Percentiles rank a stretch among this genome's conserved stretches.
These are phyloP conservation scores for Conomelus anceps DNA, from an alignment of 2,888 invertebrate species.

Conservation along the genomic window DNA sequence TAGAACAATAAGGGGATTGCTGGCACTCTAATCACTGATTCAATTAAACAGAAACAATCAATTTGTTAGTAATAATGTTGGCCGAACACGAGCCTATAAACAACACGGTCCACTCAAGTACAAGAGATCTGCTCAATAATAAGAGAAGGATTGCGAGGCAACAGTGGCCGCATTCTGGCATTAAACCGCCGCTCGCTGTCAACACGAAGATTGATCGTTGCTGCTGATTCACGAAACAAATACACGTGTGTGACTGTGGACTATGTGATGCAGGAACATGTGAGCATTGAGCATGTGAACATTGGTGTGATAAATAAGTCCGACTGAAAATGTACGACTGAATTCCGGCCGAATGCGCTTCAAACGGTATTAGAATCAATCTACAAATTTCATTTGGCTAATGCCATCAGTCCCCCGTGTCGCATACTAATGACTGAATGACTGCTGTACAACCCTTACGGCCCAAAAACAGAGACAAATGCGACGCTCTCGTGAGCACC, in stretches of 20 bases:
- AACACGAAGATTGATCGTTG: background rate
- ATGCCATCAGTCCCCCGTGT: background rate
- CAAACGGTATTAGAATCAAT: background rate
- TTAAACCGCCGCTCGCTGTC: background rate
- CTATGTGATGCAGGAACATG: background rate
- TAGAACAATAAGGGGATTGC: too few relatives aligned
- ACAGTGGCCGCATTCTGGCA: background rate
- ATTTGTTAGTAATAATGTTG: background rate
- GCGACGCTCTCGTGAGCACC: background rate
- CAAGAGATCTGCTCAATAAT: background rate
- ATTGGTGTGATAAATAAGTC: background rate
- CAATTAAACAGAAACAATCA: background rate
- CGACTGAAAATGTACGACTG: background rate
- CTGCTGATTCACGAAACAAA: background rate
- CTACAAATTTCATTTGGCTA: background rate
- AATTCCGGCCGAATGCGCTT: background rate
- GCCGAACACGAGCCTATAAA: background rate
- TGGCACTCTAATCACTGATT: background rate
- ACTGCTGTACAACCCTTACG: background rate
- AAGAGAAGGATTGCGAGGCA: too few relatives aligned
- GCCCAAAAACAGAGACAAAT: background rate
- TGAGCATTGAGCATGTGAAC: too few relatives aligned
- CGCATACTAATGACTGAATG: background rate
- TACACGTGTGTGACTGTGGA: background rate
- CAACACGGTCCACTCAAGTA: background rate